Percentiles rank a stretch among this genome's conserved stretches.
These are phyloP conservation scores for Papilio demoleus DNA, from an alignment of 2,888 invertebrate genomes.

Conservation along the genomic window DNA sequence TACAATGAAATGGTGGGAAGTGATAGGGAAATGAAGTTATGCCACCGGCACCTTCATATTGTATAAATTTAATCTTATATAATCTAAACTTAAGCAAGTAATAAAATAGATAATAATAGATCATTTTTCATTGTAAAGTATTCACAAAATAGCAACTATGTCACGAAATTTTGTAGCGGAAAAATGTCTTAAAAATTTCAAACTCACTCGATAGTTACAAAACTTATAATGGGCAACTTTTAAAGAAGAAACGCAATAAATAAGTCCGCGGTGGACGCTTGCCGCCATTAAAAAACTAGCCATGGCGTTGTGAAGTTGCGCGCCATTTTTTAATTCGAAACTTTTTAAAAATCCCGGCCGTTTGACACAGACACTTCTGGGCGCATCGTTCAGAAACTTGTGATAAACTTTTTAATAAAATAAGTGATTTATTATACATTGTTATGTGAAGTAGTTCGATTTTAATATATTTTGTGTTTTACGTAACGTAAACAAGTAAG, in stretches of 20 bases:
- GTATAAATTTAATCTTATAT: too few species aligned
- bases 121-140: too few species aligned
- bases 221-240: constrained; percentile 64
- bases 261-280: constrained; percentile 39
- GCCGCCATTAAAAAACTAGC: constrained; percentile 43
- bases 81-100: too few species aligned
- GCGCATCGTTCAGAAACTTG: constrained; percentile 32
- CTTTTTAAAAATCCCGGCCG: constrained; percentile 40
- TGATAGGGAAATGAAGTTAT: too few species aligned
- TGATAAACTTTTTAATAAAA: not conserved
- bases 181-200: constrained; percentile 49
- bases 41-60: too few species aligned
- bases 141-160: too few species aligned
- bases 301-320: constrained; percentile 43
- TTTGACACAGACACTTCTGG: constrained; percentile 37
- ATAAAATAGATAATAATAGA: too few species aligned
- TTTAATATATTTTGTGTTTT: not conserved
- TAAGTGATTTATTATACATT: constrained; percentile 4
- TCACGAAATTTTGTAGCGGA: constrained; percentile 50
- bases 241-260: constrained; percentile 47
- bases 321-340: constrained; percentile 43
- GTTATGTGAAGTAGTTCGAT: not conserved
- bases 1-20: too few species aligned
- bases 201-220: constrained; percentile 57
- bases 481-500: constrained; percentile 1